Evolutionary conservation across 2,113 vertebrate genomes (phyloP).

Genomic region (Silurus glanis): DNA sequence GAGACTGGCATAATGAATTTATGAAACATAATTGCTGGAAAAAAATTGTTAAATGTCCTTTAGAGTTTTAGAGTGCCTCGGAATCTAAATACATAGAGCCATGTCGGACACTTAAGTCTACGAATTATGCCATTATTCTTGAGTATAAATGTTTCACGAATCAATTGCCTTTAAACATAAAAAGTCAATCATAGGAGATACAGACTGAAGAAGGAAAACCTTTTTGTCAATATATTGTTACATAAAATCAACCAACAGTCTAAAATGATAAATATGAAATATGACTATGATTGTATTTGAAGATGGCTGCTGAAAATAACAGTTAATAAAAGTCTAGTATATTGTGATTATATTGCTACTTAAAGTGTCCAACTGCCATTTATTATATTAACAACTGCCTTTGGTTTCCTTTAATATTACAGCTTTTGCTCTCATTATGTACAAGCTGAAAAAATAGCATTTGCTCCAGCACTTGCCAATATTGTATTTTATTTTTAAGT

Average conservation of each 20-base stretch:
- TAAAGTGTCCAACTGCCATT: neutral
- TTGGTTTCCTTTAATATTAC: neutral
- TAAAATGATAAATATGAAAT: neutral
- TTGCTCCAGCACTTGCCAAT: neutral
- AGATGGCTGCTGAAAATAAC: neutral
- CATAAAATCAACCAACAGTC: neutral
- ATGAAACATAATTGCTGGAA: neutral
- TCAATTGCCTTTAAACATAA: neutral
- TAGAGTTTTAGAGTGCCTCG: neutral
- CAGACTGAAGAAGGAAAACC: neutral
- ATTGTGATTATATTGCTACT: neutral
- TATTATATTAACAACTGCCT: neutral
- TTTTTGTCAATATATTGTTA: neutral
- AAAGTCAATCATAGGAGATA: neutral
- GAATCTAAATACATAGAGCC: neutral
- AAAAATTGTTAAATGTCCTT: neutral
- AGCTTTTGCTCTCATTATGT: neutral
- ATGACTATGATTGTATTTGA: neutral
- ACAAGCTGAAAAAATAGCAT: neutral
- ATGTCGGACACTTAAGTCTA: neutral
- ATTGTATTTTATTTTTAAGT: neutral
- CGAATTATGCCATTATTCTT: neutral
- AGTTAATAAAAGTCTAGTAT: neutral
- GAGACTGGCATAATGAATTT: neutral
- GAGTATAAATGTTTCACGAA: neutral